These are phyloP conservation scores for Euglossa dilemma DNA, from an alignment of 1,140 invertebrate species.

Conservation along the genomic window DNA sequence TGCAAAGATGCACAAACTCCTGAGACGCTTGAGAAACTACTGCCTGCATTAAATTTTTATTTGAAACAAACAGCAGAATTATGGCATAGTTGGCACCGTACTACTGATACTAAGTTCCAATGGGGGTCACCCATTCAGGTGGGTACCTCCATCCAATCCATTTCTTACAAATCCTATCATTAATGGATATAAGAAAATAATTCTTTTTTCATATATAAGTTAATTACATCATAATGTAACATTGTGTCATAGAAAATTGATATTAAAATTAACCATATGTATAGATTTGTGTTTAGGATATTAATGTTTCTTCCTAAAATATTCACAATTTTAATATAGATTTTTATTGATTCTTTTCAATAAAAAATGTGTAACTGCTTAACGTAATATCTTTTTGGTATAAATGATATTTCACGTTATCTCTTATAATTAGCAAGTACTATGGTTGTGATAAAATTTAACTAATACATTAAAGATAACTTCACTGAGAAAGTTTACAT, in stretches of 20 bases:
- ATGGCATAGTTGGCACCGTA: conserved; percentile 51
- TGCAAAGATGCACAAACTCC: conserved; percentile 43
- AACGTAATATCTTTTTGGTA: conserved; percentile 11
- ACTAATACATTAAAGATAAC: neutral
- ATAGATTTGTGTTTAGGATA: conserved; percentile 19
- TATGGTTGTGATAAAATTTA: conserved; percentile 31
- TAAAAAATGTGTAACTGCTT: conserved; percentile 22
- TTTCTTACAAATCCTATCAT: conserved; percentile 56
- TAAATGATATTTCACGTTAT: conserved; percentile 9
- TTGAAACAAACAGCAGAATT: conserved; percentile 64
- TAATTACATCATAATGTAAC: conserved; percentile 3
- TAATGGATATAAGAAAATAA: conserved; percentile 33
- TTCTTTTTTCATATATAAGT: conserved; percentile 15
- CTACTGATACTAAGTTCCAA: conserved; percentile 56
- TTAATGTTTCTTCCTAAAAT: neutral
- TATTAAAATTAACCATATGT: conserved; percentile 20
- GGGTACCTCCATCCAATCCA: conserved; percentile 70
- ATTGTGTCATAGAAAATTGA: conserved; percentile 33
- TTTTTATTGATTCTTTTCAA: neutral
- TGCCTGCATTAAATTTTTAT: conserved; percentile 55
- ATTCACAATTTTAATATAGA: conserved; percentile 10
- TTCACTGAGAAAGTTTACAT: conserved; percentile 26
- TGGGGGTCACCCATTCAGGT: conserved; percentile 77
- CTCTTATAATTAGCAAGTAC: conserved; percentile 19
- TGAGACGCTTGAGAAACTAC: conserved; percentile 49